Percentiles rank a stretch among this genome's conserved stretches.
Conservation (phyloP, 2,888 invertebrate species). For the Aspidapion aeneum region DNA sequence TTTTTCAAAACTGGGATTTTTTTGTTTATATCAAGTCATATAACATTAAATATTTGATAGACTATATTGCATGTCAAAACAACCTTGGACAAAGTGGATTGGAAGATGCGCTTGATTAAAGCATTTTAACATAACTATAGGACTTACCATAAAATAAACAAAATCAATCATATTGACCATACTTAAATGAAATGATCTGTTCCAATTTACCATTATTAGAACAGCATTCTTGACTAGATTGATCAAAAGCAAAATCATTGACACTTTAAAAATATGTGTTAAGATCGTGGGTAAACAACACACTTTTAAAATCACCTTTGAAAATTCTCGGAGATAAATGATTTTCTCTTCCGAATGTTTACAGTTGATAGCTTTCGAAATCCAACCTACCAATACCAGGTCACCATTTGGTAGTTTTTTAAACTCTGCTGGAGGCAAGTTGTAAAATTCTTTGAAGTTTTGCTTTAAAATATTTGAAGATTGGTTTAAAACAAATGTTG, state of each 20-base stretch:
- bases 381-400: slow-evolving; percentile 7
- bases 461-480: not conserved
- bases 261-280: not conserved
- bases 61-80: not conserved
- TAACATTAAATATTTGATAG: too few species aligned
- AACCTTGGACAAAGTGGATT: not conserved
- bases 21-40: not conserved
- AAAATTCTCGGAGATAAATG: not conserved
- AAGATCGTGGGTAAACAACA: not conserved
- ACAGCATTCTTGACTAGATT: not conserved
- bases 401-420: slow-evolving; percentile 16
- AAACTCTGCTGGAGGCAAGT: slow-evolving; percentile 12
- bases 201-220: not conserved
- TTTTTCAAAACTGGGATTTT: not conserved
- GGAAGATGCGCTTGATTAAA: too few species aligned
- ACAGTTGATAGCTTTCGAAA: not conserved
- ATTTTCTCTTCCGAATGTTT: not conserved
- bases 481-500: not conserved
- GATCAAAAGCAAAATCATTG: not conserved
- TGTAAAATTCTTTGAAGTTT: slow-evolving; percentile 14
- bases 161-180: slow-evolving; percentile 3
- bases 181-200: not conserved
- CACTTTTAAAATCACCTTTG: not conserved
- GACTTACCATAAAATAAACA: not conserved
- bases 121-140: too few species aligned